These are phyloP conservation scores for Melanogrammus aeglefinus DNA, from an alignment of 2,797 vertebrate species.

Conservation along the genomic window DNA sequence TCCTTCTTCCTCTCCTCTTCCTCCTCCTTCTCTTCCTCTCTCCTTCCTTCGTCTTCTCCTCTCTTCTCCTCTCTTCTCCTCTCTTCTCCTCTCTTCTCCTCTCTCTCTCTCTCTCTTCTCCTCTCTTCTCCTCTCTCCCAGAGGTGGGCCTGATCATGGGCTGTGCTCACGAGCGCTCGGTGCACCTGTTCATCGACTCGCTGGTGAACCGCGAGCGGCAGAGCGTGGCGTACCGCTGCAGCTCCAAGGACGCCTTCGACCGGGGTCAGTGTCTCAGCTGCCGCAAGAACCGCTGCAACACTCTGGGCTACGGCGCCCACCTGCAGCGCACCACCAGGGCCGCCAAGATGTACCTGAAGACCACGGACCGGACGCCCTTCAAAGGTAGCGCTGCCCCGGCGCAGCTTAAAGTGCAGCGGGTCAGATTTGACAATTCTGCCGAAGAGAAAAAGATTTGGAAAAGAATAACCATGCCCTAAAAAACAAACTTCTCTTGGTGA, in stretches of 20 bases:
- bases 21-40: too few relatives aligned
- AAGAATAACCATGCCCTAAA: too few relatives aligned
- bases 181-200: slow-evolving; percentile 97
- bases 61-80: too few relatives aligned
- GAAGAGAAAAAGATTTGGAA: not conserved
- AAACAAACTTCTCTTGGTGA: too few relatives aligned
- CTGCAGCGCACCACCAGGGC: slow-evolving; percentile 79
- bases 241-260: slow-evolving; percentile 87
- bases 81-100: too few relatives aligned
- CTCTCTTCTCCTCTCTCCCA: slow-evolving; percentile 37
- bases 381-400: slow-evolving; percentile 76
- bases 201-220: slow-evolving; percentile 84
- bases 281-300: slow-evolving; percentile 96
- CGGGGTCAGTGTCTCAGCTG: slow-evolving; percentile 93
- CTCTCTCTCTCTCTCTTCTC: too few relatives aligned
- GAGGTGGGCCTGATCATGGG: slow-evolving; percentile 93
- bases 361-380: slow-evolving; percentile 89
- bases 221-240: slow-evolving; percentile 89
- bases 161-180: slow-evolving; percentile 94
- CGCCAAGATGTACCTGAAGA: slow-evolving; percentile 92
- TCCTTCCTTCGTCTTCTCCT: too few relatives aligned
- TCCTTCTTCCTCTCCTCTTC: too few relatives aligned
- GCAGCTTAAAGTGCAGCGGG: too few relatives aligned
- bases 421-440: too few relatives aligned
- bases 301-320: slow-evolving; percentile 88